Percentiles rank a stretch among this genome's conserved stretches.
These are phyloP conservation scores for Elysia chlorotica DNA, from an alignment of 1,140 invertebrate genomes.

Conservation along the genomic window DNA sequence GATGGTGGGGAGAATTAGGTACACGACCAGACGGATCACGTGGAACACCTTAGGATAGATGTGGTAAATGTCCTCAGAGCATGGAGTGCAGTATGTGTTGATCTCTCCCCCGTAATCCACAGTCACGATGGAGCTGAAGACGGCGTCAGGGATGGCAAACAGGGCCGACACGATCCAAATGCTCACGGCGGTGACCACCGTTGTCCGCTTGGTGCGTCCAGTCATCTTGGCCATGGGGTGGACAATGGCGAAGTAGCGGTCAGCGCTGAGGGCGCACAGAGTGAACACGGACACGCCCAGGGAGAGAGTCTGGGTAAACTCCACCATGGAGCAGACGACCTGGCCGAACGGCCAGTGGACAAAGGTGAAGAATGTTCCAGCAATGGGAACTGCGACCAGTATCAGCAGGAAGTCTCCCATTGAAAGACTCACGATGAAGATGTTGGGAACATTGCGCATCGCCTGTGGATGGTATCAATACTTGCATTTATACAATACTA, in stretches of 20 bases:
- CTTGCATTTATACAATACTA: too few relatives aligned
- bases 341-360: slow-evolving; percentile 85
- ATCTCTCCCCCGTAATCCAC: background rate
- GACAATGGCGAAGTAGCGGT: slow-evolving; percentile 86
- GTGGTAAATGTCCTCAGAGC: slow-evolving; percentile 71
- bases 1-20: slow-evolving; percentile 81
- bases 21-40: slow-evolving; percentile 77
- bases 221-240: slow-evolving; percentile 77
- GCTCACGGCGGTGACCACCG: slow-evolving; percentile 66
- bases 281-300: slow-evolving; percentile 94
- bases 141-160: slow-evolving; percentile 77
- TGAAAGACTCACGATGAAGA: slow-evolving; percentile 81
- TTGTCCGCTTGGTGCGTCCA: slow-evolving; percentile 63
- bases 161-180: slow-evolving; percentile 83
- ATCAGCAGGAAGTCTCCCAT: slow-evolving; percentile 83
- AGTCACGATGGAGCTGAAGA: slow-evolving; percentile 24
- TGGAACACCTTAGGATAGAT: slow-evolving; percentile 75
- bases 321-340: slow-evolving; percentile 76
- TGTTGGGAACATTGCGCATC: slow-evolving; percentile 83
- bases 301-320: slow-evolving; percentile 89
- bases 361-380: slow-evolving; percentile 80
- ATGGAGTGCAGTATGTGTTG: slow-evolving; percentile 77
- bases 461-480: too few relatives aligned
- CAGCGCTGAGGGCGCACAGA: slow-evolving; percentile 84
- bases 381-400: slow-evolving; percentile 79